phyloP scores from a whole-genome alignment of 1,140 invertebrate species.

The Prorops nasuta region DNA sequence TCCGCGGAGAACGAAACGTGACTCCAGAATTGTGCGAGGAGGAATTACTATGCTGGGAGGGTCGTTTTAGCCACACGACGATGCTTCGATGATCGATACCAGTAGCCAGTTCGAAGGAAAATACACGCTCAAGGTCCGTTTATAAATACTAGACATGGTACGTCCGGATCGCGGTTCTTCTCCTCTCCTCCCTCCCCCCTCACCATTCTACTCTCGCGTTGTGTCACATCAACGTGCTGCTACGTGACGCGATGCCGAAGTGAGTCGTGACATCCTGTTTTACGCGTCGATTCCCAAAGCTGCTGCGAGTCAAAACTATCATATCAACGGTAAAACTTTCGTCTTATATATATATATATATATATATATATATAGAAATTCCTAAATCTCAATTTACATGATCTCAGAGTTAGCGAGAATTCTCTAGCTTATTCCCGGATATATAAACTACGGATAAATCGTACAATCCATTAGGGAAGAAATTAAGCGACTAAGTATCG shows the following conservation, averaged over 20 bases:
- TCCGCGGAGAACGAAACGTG: conserved; percentile 3
- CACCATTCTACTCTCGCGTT: too few species aligned
- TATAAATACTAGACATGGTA: neutral
- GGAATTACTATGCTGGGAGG: conserved; percentile 1
- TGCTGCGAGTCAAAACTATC: too few species aligned
- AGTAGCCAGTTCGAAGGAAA: too few species aligned
- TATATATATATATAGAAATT: neutral
- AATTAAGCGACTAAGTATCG: too few species aligned
- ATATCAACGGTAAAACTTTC: neutral
- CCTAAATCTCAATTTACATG: neutral
- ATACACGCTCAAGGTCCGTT: too few species aligned
- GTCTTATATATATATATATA: too few species aligned
- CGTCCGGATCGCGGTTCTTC: neutral
- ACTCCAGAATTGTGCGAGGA: conserved; percentile 10
- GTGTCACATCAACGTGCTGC: too few species aligned
- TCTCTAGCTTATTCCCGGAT: too few species aligned
- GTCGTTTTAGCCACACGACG: neutral
- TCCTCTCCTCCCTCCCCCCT: neutral
- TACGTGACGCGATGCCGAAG: conserved; percentile 27
- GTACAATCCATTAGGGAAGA: too few species aligned
- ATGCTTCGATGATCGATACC: conserved; percentile 11
- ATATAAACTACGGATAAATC: too few species aligned
- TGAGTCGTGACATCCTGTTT: conserved; percentile 31
- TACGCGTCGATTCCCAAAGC: conserved; percentile 10
- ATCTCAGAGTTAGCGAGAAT: too few species aligned